Evolutionary conservation across 2,113 vertebrate genomes (phyloP).

Genomic region (Bambusicola thoracicus): DNA sequence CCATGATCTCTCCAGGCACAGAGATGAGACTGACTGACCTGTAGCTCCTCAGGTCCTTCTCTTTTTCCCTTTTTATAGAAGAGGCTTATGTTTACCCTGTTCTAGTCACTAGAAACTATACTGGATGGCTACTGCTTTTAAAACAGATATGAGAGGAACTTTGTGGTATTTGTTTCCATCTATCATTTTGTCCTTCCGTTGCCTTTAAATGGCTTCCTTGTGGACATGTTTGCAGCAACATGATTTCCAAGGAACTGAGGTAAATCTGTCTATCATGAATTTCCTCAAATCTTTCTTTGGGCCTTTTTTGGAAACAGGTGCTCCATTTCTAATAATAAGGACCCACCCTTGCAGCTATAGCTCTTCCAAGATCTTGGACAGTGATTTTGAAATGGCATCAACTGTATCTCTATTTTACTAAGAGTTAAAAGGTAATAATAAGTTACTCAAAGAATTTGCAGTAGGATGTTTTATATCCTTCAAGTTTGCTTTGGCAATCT

Average conservation of each 20-base stretch:
- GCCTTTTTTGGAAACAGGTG: background rate
- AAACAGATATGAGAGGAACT: background rate
- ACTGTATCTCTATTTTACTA: background rate
- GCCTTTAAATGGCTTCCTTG: background rate
- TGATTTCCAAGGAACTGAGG: background rate
- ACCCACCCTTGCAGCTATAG: background rate
- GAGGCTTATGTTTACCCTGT: no score
- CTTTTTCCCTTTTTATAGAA: no score
- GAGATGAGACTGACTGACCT: no score
- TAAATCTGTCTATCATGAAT: background rate
- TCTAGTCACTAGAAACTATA: no score
- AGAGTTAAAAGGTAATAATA: background rate
- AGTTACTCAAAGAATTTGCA: background rate
- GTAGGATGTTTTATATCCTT: background rate
- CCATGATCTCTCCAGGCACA: no score
- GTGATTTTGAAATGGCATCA: fast-evolving
- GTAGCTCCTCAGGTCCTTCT: no score
- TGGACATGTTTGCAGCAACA: background rate
- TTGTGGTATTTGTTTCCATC: background rate
- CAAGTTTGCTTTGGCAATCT: background rate
- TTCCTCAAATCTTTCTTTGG: background rate
- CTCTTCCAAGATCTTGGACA: background rate
- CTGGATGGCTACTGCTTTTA: no score
- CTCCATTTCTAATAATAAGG: background rate
- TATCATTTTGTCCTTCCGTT: background rate